Evolutionary conservation across 2,888 invertebrate species (phyloP).

Genomic region (Monochamus alternatus): DNA sequence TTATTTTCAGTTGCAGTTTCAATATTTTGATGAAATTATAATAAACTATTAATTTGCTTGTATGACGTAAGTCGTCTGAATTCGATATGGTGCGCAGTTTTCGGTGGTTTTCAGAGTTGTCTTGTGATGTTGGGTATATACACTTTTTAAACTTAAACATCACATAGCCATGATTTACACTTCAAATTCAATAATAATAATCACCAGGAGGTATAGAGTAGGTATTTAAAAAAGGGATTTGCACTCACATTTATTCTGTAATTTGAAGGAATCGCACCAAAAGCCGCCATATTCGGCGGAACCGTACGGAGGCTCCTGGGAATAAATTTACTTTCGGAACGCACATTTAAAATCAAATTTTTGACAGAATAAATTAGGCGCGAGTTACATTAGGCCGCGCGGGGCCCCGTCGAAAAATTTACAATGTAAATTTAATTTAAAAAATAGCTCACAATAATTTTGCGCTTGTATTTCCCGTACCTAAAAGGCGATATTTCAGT

Average conservation of each 20-base stretch:
- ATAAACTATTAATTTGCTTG: too few species aligned
- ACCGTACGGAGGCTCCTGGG: background rate
- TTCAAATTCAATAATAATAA: background rate
- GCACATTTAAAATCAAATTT: constrained; percentile 27
- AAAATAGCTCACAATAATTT: constrained; percentile 31
- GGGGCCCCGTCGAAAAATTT: constrained; percentile 20
- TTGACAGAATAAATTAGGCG: constrained; percentile 31
- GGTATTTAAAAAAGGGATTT: background rate
- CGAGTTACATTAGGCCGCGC: constrained; percentile 18
- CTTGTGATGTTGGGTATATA: too few species aligned
- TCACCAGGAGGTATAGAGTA: background rate
- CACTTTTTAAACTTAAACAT: too few species aligned
- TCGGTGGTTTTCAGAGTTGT: too few species aligned
- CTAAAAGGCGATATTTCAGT: constrained; percentile 33
- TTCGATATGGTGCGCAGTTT: too few species aligned
- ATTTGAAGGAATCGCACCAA: background rate
- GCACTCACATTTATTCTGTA: background rate
- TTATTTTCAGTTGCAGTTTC: too few species aligned
- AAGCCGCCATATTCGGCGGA: background rate
- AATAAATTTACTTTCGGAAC: background rate
- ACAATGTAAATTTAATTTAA: constrained; percentile 37
- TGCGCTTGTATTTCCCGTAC: constrained; percentile 22
- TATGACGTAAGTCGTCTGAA: too few species aligned
- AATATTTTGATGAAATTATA: too few species aligned
- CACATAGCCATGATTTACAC: too few species aligned